Conservation (phyloP, 2,113 vertebrate species). For the Gnathonemus longibarbis region DNA sequence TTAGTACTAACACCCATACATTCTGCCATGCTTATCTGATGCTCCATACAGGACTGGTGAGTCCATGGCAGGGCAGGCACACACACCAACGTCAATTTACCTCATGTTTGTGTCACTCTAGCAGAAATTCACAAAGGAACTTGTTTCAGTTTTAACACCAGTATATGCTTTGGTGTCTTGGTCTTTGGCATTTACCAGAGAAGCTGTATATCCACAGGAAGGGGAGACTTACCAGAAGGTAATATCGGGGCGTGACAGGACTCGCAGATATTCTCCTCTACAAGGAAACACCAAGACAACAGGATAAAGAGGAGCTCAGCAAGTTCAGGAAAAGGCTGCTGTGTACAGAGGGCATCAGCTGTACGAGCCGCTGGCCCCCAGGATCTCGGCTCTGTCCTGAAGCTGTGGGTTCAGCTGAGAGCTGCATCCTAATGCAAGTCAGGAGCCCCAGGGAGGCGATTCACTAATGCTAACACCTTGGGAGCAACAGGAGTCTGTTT, state of each 20-base stretch:
- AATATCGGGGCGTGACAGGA: conserved; percentile 82
- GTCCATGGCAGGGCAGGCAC: neutral
- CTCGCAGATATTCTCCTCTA: conserved; percentile 94
- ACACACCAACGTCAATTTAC: neutral
- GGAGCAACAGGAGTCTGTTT: neutral
- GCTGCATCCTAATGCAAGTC: neutral
- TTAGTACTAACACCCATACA: neutral
- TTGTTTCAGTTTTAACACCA: neutral
- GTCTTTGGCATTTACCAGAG: neutral
- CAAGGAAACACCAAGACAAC: conserved; percentile 37
- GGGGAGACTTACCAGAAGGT: conserved; percentile 75
- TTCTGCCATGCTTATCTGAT: neutral
- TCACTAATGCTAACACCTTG: neutral
- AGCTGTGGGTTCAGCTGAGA: neutral
- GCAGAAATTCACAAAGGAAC: neutral
- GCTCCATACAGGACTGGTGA: neutral
- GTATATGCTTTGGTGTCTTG: neutral
- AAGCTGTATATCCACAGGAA: neutral
- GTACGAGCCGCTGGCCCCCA: neutral
- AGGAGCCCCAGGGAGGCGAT: neutral
- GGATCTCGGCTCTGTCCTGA: neutral
- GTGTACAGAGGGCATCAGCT: neutral
- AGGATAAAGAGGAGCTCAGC: conserved; percentile 6
- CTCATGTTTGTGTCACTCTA: neutral
- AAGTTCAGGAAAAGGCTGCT: neutral